Evolutionary conservation across 2,888 invertebrate species (phyloP).

Genomic region (Leucophenga montana): DNA sequence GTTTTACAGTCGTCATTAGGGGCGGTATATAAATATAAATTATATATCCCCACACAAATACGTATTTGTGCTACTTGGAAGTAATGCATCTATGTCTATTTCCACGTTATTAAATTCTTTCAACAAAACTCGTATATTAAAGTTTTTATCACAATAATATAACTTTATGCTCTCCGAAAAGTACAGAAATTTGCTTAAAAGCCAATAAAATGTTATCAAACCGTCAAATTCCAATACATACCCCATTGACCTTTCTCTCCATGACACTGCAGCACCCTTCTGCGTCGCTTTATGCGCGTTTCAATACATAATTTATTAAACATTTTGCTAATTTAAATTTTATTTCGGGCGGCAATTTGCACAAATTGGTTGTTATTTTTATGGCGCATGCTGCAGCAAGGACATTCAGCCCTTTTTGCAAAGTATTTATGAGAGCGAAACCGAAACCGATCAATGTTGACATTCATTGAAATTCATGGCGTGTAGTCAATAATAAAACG

Average conservation of each 20-base stretch:
- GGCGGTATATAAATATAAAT: slow-evolving; percentile 13
- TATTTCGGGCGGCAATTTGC: slow-evolving; percentile 65
- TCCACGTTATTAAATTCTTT: too few relatives aligned
- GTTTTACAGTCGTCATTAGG: neutral
- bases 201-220: neutral
- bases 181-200: neutral
- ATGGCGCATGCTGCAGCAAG: neutral
- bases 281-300: too few relatives aligned
- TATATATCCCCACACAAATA: neutral
- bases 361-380: slow-evolving; percentile 66
- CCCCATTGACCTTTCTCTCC: slow-evolving; percentile 32
- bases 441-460: slow-evolving; percentile 45
- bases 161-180: neutral
- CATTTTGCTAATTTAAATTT: slow-evolving; percentile 62
- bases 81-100: neutral
- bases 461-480: slow-evolving; percentile 66
- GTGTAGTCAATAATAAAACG: slow-evolving; percentile 63
- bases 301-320: slow-evolving; percentile 24
- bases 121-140: too few relatives aligned
- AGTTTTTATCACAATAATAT: too few relatives aligned
- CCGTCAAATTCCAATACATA: neutral
- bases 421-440: slow-evolving; percentile 37
- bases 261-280: too few relatives aligned
- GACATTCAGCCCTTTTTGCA: neutral
- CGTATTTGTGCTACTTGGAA: neutral